Conservation (phyloP, 2,797 vertebrate genomes). For the Anomalospiza imberbis region DNA sequence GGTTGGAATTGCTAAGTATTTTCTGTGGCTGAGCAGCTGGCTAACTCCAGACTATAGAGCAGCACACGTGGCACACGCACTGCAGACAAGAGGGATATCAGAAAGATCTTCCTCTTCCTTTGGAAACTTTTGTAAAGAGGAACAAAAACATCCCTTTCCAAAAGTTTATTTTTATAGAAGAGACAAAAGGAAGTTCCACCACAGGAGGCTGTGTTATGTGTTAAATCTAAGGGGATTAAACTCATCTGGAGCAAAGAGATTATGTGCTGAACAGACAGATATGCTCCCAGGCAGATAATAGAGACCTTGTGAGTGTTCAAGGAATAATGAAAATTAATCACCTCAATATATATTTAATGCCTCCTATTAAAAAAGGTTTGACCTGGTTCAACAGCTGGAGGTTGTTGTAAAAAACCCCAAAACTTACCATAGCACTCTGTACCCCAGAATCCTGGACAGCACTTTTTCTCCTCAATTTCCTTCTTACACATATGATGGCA, state of each 20-base stretch:
- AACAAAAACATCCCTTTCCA: slow-evolving; percentile 58
- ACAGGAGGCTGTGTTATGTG: slow-evolving; percentile 8
- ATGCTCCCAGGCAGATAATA: neutral
- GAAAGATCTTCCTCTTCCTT: slow-evolving; percentile 58
- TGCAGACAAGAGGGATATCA: slow-evolving; percentile 16
- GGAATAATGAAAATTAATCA: neutral
- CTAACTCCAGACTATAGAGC: neutral
- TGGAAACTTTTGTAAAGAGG: slow-evolving; percentile 62
- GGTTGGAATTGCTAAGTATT: neutral
- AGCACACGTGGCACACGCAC: neutral
- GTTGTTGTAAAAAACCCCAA: neutral
- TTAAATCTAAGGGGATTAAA: neutral
- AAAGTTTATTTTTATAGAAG: slow-evolving; percentile 41
- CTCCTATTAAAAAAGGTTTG: neutral
- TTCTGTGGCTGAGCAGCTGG: neutral
- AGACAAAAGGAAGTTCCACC: slow-evolving; percentile 53
- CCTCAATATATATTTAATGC: neutral
- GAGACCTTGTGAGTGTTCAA: neutral
- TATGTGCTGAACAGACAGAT: neutral
- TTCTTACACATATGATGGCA: slow-evolving; percentile 80
- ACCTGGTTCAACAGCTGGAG: neutral
- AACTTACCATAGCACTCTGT: slow-evolving; percentile 83
- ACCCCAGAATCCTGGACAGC: slow-evolving; percentile 90
- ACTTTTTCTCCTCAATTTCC: slow-evolving; percentile 69
- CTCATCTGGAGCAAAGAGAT: neutral